These are phyloP conservation scores for Benitochromis conjunctus DNA, from an alignment of 2,113 vertebrate species.

Conservation along the genomic window DNA sequence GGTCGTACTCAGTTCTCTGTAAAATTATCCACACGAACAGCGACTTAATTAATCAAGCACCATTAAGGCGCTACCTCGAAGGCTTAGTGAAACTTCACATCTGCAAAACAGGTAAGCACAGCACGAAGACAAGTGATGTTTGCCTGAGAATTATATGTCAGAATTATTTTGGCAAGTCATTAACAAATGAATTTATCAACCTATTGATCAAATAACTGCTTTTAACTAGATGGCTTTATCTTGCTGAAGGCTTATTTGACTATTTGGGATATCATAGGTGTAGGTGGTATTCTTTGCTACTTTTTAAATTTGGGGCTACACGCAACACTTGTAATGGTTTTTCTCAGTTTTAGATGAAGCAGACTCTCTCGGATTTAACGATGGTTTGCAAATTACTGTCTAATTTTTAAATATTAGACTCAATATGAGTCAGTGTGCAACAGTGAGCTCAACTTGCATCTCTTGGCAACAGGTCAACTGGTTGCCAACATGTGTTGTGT, in stretches of 20 bases:
- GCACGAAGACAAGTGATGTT: not conserved
- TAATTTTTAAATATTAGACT: not conserved
- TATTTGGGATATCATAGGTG: not conserved
- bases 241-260: not conserved
- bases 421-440: not conserved
- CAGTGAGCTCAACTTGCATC: not conserved
- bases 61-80: not conserved
- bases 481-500: not conserved
- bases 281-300: not conserved
- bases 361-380: not conserved
- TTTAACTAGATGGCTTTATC: not conserved
- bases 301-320: not conserved
- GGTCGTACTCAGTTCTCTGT: slow-evolving; percentile 14
- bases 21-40: slow-evolving; percentile 3
- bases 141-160: not conserved
- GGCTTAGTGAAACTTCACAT: not conserved
- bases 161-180: not conserved
- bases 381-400: not conserved
- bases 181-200: not conserved
- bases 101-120: slow-evolving; percentile 32
- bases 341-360: not conserved
- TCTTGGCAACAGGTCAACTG: not conserved
- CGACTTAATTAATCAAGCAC: slow-evolving; percentile 9
- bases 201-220: not conserved
- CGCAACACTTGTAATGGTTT: not conserved